Percentiles rank a stretch among this genome's conserved stretches.
phyloP scores from a whole-genome alignment of 2,113 vertebrate species.

The Nannobrachium achirus region DNA sequence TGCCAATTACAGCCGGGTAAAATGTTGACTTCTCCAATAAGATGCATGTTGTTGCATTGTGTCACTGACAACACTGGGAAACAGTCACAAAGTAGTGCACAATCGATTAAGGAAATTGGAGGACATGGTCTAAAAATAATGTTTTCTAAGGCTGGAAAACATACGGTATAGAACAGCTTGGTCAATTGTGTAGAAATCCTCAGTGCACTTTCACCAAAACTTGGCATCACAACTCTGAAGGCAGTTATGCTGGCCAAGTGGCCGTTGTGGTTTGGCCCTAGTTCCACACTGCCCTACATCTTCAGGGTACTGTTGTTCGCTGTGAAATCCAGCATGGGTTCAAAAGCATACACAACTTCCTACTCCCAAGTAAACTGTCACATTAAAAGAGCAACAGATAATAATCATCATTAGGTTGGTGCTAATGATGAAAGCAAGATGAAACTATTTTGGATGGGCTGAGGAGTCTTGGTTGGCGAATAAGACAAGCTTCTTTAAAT shows the following conservation, averaged over 20 bases:
- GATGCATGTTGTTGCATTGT: too few relatives aligned
- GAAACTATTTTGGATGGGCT: background rate
- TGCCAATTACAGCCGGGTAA: too few relatives aligned
- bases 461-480: slow-evolving; percentile 19
- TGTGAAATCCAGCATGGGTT: background rate
- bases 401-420: background rate
- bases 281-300: slow-evolving; percentile 12
- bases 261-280: slow-evolving; percentile 27
- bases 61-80: too few relatives aligned
- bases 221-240: slow-evolving; percentile 34
- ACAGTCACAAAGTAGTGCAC: too few relatives aligned
- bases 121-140: background rate
- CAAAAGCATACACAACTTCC: slow-evolving; percentile 5
- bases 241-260: slow-evolving; percentile 29
- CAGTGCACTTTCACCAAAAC: slow-evolving; percentile 23
- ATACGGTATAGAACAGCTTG: background rate
- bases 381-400: background rate
- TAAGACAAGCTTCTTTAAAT: slow-evolving; percentile 19
- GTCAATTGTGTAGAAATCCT: background rate
- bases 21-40: too few relatives aligned
- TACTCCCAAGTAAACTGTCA: background rate
- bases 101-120: too few relatives aligned
- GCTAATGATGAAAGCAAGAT: background rate
- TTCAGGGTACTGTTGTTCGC: slow-evolving; percentile 31
- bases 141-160: background rate